These are phyloP conservation scores for Melolontha melolontha DNA, from an alignment of 2,888 invertebrate genomes.

Conservation along the genomic window DNA sequence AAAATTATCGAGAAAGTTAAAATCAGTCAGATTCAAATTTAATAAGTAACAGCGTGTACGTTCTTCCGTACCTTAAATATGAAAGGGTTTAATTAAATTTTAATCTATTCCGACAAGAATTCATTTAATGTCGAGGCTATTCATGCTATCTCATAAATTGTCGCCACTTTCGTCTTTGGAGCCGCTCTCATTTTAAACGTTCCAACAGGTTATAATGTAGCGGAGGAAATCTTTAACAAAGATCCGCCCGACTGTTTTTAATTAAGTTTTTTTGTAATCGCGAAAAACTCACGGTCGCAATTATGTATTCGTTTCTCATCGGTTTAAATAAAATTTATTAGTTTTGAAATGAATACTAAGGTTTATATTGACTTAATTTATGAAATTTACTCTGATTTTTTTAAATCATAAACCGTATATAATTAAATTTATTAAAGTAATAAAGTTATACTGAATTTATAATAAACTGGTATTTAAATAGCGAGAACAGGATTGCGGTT, in stretches of 20 bases:
- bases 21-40: neutral
- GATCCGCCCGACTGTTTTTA: slow-evolving; percentile 12
- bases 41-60: slow-evolving; percentile 2
- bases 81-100: slow-evolving; percentile 35
- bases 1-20: too few species aligned
- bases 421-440: too few species aligned
- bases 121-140: slow-evolving; percentile 7
- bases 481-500: too few species aligned
- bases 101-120: slow-evolving; percentile 18
- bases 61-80: neutral
- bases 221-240: neutral
- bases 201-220: slow-evolving; percentile 20
- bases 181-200: neutral
- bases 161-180: slow-evolving; percentile 2
- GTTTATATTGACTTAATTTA: too few species aligned
- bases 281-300: neutral
- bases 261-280: slow-evolving; percentile 4
- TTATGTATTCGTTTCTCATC: neutral
- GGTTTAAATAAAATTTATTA: neutral
- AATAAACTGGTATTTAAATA: too few species aligned
- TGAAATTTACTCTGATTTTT: too few species aligned
- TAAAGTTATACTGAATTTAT: too few species aligned
- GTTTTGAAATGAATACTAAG: neutral
- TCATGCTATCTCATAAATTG: slow-evolving; percentile 28
- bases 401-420: too few species aligned